Evolutionary conservation across 53 echinoderm and acorn worm genomes (phyloP), one percentile per base, ranked within the genome.

Genomic region (Holothuria scabra): DNA sequence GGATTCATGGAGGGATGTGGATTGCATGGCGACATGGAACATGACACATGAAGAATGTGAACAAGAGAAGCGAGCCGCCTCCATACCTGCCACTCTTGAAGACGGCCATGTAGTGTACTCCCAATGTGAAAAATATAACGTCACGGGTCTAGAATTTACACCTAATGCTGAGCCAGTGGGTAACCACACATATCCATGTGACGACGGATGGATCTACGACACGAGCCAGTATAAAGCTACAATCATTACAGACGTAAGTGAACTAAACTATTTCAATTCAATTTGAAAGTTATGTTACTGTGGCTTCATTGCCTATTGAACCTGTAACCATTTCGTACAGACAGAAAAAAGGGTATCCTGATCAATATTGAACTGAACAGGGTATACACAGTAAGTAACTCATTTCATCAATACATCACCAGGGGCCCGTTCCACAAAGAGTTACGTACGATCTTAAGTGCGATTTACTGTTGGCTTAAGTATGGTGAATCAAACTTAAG

Each of bases 171-270:
- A 28, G 10, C 26, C 64, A 1, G 1, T 64, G 12, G 25, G 64
- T 30, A 78, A 78, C 52, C n/a, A 56, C n/a, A 78, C 78, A 19
- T 26, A 56, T 11, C 29, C 78, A 14, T 78, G 78, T 52, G 78
- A 78, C 33, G 78, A 78, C 58, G 78, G 78, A 6, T 78, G 78
- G 78, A 58, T 78, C 25, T 78, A 78, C 14, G 78, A 78, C 58
- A 56, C 14, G 30, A 78, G 78, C 25, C 78, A 56, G 31, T 78
- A 78, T 52, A 58, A 78, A 58, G 20, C 57, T 13, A 78, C 78
- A 11, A 78, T 78, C 52, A 78, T 78, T 12, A 78, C 29, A 19
- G 59, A 78, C 48, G 78, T 78, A 58, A 78, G 78, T 14, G 14
- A 28, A 28, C 19, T 9, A 61, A 41, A 41, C 41, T 41, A 41